Evolutionary conservation across 2,797 vertebrate species (phyloP), one percentile per base, ranked within the genome.

Genomic region (Eulemur rubriventer): DNA sequence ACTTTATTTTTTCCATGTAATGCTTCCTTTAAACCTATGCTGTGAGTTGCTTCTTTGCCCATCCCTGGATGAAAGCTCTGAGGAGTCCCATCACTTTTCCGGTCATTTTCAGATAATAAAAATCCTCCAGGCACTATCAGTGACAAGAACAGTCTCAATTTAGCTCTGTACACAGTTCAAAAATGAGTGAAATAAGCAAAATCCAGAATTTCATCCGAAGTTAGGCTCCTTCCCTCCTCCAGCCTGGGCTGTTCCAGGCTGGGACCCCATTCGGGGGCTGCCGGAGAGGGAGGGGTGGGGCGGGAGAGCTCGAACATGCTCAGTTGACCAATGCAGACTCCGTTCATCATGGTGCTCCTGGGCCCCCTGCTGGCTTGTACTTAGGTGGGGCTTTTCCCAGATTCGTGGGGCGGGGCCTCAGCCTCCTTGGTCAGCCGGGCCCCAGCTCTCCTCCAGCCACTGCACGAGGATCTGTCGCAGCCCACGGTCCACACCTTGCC

Each of bases 231-330:
- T 22, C 28, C 16, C 41, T n/a, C n/a, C 70, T 90, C 46, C 59
- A 33, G 50, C 16, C 11, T 14, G 80, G 0, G 3, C 14, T 22
- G 18, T 48, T 33, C 61, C 7, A 14, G 67, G 48, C 33, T 33
- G 18, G 48, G 59, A 24, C 1, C 46, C 6, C 12, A 28, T 24
- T 4, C 0, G 55, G 12, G 22, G n/a, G 22, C 1, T 2, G 1
- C 3, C 7, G 79, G 17, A 16, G 50, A 12, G 33, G 59, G 69
- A 24, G 35, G 24, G 2, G n/a, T 13, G 11, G 67, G 12, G 33
- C 2, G 28, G 20, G 33, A 8, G 20, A 50, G 24, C 59, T 5
- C 24, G 41, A 24, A 70, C 8, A 14, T 35, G 22, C 63, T 61
- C 50, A 70, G 28, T 1, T 69, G 70, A 59, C 5, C 7, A 11